Conservation (phyloP, 1,140 invertebrate species). For the Bombyx mandarina region DNA sequence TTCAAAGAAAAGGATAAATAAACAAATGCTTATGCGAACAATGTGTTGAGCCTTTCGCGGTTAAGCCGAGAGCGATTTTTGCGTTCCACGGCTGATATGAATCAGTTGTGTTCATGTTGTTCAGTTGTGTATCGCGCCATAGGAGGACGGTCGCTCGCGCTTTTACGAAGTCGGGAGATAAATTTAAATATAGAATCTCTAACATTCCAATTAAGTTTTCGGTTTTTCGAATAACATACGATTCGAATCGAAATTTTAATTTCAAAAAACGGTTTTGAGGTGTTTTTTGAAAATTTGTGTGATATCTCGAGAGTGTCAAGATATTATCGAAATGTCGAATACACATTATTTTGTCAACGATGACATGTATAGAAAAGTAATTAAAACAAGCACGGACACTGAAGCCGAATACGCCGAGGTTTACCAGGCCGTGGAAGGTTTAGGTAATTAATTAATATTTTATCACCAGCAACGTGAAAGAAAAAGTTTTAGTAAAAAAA, state of each 20-base stretch:
- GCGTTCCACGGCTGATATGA: constrained; percentile 49
- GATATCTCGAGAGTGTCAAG: too few relatives aligned
- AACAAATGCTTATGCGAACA: constrained; percentile 53
- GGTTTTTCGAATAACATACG: too few relatives aligned
- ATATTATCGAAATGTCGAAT: constrained; percentile 37
- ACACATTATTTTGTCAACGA: constrained; percentile 56
- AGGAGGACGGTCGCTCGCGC: constrained; percentile 56
- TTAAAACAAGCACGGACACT: constrained; percentile 39
- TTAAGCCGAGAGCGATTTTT: constrained; percentile 50
- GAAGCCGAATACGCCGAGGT: constrained; percentile 53
- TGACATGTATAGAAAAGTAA: constrained; percentile 58
- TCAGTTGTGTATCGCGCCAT: constrained; percentile 20
- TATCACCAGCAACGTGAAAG: neutral
- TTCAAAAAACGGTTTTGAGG: constrained; percentile 12
- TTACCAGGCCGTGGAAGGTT: constrained; percentile 50
- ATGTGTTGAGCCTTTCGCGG: constrained; percentile 35
- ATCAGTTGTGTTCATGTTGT: constrained; percentile 56
- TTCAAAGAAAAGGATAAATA: constrained; percentile 19
- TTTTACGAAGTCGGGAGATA: constrained; percentile 31
- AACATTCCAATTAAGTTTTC: constrained; percentile 27
- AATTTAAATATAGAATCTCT: constrained; percentile 62
- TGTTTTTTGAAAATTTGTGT: constrained; percentile 13
- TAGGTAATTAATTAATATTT: constrained; percentile 29
- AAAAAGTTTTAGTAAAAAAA: too few relatives aligned
- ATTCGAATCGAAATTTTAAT: too few relatives aligned